A percentile compares a stretch with the other conserved stretches of the same genome.
Conservation (phyloP, 2,888 invertebrate species). For the Heteromyza rotundicornis region DNA sequence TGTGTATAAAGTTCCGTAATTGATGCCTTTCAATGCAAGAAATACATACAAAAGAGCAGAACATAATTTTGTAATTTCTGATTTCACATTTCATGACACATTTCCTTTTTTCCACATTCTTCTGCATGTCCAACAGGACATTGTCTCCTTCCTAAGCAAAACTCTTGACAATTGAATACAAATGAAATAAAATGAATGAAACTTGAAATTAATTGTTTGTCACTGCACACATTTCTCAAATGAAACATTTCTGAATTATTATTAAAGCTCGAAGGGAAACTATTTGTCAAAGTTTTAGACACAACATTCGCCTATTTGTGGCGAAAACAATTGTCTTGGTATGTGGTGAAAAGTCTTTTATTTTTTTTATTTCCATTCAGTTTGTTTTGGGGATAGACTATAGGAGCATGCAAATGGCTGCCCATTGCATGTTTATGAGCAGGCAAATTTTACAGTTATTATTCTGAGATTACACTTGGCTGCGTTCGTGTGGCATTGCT, state of each 20-base stretch:
- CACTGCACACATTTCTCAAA: neutral
- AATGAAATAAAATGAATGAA: too few species aligned
- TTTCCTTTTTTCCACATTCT: too few species aligned
- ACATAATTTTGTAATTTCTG: too few species aligned
- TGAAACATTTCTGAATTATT: neutral
- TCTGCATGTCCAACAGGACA: too few species aligned
- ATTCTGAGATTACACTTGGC: slow-evolving; percentile 34
- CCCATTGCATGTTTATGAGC: slow-evolving; percentile 19
- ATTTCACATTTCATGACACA: too few species aligned
- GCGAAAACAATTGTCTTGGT: slow-evolving; percentile 18
- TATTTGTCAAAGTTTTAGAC: neutral
- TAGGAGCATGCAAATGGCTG: neutral
- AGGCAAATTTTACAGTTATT: slow-evolving; percentile 35
- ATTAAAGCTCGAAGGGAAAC: neutral
- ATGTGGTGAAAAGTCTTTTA: slow-evolving; percentile 23
- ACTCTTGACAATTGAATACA: too few species aligned
- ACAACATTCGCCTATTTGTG: neutral
- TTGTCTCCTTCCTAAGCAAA: too few species aligned
- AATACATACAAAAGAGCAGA: neutral
- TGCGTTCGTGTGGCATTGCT: slow-evolving; percentile 4
- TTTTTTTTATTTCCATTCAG: slow-evolving; percentile 25
- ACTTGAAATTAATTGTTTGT: neutral
- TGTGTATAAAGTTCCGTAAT: neutral
- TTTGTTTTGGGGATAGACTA: slow-evolving; percentile 8
- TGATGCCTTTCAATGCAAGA: neutral